Percentiles rank a stretch among this genome's conserved stretches.
These are phyloP conservation scores for Atethmia centrago DNA, from an alignment of 2,888 invertebrate genomes.

Conservation along the genomic window DNA sequence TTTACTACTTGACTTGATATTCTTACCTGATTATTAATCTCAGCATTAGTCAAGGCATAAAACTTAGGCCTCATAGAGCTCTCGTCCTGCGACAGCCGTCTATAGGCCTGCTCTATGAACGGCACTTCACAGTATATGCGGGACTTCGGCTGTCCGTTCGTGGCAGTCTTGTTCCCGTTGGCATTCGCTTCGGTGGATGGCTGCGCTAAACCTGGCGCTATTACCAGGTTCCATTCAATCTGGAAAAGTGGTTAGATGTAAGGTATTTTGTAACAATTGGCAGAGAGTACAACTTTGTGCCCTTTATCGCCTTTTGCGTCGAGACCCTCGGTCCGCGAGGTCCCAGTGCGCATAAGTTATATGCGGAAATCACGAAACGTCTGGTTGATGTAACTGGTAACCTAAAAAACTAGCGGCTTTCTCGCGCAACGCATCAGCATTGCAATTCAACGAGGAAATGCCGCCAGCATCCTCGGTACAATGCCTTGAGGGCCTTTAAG, in stretches of 20 bases:
- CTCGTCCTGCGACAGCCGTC: conserved; percentile 88
- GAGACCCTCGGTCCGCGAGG: no score
- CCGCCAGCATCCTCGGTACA: no score
- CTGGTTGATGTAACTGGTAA: no score
- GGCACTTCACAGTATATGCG: conserved; percentile 88
- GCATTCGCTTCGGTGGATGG: conserved; percentile 76
- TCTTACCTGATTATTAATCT: conserved; percentile 91
- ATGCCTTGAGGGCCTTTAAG: no score
- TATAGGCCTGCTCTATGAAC: conserved; percentile 84
- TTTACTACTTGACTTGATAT: no score
- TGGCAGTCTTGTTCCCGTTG: conserved; percentile 76
- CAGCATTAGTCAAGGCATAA: conserved; percentile 96
- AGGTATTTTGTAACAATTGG: background rate
- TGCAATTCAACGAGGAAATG: no score
- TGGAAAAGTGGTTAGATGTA: conserved; percentile 50
- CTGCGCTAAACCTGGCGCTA: conserved; percentile 85
- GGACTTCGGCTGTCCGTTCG: conserved; percentile 80
- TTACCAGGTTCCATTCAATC: conserved; percentile 89
- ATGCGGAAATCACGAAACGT: no score
- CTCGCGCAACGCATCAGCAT: no score
- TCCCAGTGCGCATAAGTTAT: no score
- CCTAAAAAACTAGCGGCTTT: no score
- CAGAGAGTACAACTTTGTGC: no score
- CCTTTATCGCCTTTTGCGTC: no score
- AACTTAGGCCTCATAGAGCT: conserved; percentile 96